phyloP scores from a whole-genome alignment of 2,113 vertebrate species.

The Anolis sagrei region DNA sequence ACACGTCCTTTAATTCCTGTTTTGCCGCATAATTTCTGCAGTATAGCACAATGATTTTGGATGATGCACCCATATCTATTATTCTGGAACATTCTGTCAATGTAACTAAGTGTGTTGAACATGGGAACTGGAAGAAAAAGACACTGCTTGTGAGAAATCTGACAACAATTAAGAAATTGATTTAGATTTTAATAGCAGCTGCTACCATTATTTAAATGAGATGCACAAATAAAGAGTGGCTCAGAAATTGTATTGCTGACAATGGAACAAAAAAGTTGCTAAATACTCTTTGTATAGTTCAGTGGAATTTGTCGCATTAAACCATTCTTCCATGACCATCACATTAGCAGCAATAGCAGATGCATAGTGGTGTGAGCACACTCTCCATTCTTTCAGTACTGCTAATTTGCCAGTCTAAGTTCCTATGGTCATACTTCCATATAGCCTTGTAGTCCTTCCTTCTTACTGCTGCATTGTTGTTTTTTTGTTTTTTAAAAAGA shows the following conservation, averaged over 20 bases:
- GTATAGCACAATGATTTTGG: background rate
- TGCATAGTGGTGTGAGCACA: too few relatives aligned
- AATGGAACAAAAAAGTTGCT: conserved; percentile 59
- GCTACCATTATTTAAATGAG: conserved; percentile 64
- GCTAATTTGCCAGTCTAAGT: too few relatives aligned
- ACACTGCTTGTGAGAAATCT: conserved; percentile 52
- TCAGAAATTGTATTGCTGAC: conserved; percentile 63
- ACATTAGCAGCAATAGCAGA: too few relatives aligned
- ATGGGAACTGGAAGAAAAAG: conserved; percentile 14
- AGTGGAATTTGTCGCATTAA: background rate
- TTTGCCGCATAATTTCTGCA: conserved; percentile 27
- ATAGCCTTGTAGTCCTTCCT: too few relatives aligned
- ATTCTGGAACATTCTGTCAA: conserved; percentile 47
- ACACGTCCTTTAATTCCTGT: conserved; percentile 14
- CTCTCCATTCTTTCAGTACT: too few relatives aligned
- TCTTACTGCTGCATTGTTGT: too few relatives aligned
- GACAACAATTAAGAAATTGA: conserved; percentile 52
- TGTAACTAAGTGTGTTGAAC: conserved; percentile 55
- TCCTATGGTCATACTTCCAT: too few relatives aligned
- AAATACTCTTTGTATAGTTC: conserved; percentile 32
- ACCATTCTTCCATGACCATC: too few relatives aligned
- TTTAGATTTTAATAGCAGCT: conserved; percentile 60
- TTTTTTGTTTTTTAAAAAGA: too few relatives aligned
- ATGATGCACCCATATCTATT: conserved; percentile 52
- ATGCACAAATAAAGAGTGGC: conserved; percentile 52